Conservation (phyloP, 2,888 invertebrate species). For the Oxycera nigricornis region DNA sequence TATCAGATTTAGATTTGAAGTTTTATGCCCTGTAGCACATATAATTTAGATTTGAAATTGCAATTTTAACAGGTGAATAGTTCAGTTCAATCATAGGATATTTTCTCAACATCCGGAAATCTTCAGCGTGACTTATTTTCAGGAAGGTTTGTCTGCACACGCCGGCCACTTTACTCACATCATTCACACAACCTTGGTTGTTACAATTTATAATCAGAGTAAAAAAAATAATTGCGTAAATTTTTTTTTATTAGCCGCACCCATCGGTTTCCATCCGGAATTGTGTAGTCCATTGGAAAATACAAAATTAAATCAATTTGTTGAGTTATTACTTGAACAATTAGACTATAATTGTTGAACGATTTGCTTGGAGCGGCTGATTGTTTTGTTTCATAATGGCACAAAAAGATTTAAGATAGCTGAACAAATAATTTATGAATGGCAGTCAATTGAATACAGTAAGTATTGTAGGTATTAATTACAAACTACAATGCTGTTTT, state of each 20-base stretch:
- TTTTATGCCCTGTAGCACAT: not conserved
- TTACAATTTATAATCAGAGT: too few species aligned
- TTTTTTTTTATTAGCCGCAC: too few species aligned
- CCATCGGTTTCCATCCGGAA: too few species aligned
- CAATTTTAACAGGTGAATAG: not conserved
- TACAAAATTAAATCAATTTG: slow-evolving; percentile 6
- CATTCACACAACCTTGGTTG: too few species aligned
- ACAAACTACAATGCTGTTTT: too few species aligned
- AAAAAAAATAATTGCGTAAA: too few species aligned
- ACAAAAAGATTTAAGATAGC: not conserved
- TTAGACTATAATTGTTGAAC: not conserved
- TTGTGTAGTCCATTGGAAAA: too few species aligned
- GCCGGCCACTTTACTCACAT: too few species aligned
- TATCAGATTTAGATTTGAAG: not conserved
- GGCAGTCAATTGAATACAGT: too few species aligned
- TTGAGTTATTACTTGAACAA: not conserved
- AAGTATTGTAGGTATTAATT: too few species aligned
- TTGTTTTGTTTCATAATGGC: not conserved
- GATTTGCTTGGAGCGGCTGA: not conserved
- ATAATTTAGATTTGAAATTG: not conserved
- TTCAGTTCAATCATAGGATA: not conserved
- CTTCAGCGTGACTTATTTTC: not conserved
- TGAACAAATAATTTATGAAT: not conserved
- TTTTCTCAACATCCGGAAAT: not conserved
- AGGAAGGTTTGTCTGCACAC: too few species aligned